A percentile compares a stretch with the other conserved stretches of the same genome.
phyloP scores from a whole-genome alignment of 2,113 vertebrate genomes.

The Oreochromis tanganicae region DNA sequence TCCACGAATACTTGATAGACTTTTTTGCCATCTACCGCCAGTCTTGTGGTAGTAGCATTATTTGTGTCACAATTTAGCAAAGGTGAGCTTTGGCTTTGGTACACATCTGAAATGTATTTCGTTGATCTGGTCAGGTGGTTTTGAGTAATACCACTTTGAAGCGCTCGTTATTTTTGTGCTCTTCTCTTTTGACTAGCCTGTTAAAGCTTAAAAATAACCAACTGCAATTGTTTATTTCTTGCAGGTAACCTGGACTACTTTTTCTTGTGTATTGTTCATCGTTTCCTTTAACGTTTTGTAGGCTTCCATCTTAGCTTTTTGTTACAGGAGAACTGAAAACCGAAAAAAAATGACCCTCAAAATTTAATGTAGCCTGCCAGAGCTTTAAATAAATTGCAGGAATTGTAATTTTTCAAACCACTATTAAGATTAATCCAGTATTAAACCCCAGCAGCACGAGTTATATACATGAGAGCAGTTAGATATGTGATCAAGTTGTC shows the following conservation, averaged over 20 bases:
- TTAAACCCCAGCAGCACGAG: background rate
- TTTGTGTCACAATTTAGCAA: background rate
- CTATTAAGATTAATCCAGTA: background rate
- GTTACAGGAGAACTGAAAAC: background rate
- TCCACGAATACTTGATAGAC: background rate
- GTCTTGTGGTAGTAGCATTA: background rate
- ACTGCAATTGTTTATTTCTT: background rate
- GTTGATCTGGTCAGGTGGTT: background rate
- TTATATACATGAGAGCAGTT: background rate
- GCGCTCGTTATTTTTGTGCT: background rate
- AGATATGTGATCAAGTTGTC: background rate
- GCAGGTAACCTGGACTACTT: conserved; percentile 27
- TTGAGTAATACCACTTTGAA: background rate
- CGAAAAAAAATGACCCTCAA: background rate
- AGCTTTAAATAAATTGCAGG: background rate
- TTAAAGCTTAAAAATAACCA: background rate
- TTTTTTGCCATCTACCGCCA: background rate
- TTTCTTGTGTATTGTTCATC: background rate
- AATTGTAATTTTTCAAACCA: background rate
- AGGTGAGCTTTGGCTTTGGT: background rate
- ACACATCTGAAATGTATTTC: background rate
- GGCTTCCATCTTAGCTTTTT: background rate
- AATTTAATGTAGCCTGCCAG: background rate
- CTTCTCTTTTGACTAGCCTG: background rate
- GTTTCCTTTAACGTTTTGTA: background rate